Evolutionary conservation across 2,888 invertebrate genomes (phyloP).

Genomic region (Mythimna albipuncta): DNA sequence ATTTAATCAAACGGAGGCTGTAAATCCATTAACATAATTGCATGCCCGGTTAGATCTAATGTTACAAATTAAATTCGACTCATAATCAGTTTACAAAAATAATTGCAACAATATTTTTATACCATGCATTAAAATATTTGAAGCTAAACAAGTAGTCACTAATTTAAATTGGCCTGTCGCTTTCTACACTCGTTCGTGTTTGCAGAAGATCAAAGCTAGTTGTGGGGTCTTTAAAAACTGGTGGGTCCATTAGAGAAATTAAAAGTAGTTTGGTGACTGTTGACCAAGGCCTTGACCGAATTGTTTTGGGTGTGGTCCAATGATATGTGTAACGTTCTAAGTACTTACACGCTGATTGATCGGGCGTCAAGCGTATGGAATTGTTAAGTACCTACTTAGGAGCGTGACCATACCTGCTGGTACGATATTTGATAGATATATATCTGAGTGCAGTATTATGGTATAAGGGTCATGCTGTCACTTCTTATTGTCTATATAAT

Average conservation of each 20-base stretch:
- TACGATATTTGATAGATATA: constrained; percentile 18
- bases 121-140: constrained; percentile 48
- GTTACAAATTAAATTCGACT: constrained; percentile 53
- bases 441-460: constrained; percentile 21
- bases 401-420: constrained; percentile 47
- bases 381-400: constrained; percentile 23
- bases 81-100: constrained; percentile 49
- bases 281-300: constrained; percentile 81
- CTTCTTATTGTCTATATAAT: constrained; percentile 19
- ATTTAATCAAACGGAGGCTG: constrained; percentile 17
- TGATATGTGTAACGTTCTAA: constrained; percentile 56
- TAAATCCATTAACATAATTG: constrained; percentile 39
- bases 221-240: constrained; percentile 46
- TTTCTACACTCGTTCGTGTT: constrained; percentile 40
- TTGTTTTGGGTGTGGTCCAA: constrained; percentile 75
- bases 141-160: constrained; percentile 48
- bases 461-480: constrained; percentile 43
- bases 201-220: constrained; percentile 3
- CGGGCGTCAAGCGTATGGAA: constrained; percentile 47
- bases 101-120: constrained; percentile 57
- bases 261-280: constrained; percentile 75
- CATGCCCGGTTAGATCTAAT: constrained; percentile 24
- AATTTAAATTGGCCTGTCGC: constrained; percentile 47
- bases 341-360: constrained; percentile 56
- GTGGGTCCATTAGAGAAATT: constrained; percentile 63